Percentiles rank a stretch among this genome's conserved stretches.
These are phyloP conservation scores for Plemyria rubiginata DNA, from an alignment of 2,888 invertebrate species.

Conservation along the genomic window DNA sequence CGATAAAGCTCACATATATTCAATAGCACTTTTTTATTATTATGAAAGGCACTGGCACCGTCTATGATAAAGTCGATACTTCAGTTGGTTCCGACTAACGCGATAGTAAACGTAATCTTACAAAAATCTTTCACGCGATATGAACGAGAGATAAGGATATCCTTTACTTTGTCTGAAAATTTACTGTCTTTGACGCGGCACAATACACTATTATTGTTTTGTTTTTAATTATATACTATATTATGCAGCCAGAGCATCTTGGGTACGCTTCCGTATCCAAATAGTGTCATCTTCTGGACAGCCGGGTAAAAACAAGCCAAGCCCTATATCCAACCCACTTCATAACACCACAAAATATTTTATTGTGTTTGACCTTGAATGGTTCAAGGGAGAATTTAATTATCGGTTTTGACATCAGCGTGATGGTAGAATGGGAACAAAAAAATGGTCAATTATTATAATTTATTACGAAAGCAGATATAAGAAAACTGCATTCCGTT, in stretches of 20 bases:
- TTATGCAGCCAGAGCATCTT: too few species aligned
- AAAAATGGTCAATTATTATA: constrained; percentile 28
- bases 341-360: constrained; percentile 9
- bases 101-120: constrained; percentile 18
- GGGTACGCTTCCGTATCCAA: too few species aligned
- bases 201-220: too few species aligned
- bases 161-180: too few species aligned
- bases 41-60: constrained; percentile 18
- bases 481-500: constrained; percentile 24
- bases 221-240: too few species aligned
- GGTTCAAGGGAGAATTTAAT: constrained; percentile 19
- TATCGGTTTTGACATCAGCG: too few species aligned
- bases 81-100: constrained; percentile 26
- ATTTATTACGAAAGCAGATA: constrained; percentile 27
- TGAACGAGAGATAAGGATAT: neutral
- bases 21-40: neutral
- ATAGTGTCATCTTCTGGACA: neutral
- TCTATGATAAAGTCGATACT: constrained; percentile 21
- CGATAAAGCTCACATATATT: neutral
- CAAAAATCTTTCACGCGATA: constrained; percentile 14
- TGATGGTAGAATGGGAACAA: constrained; percentile 21
- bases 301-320: neutral
- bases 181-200: too few species aligned
- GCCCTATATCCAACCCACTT: neutral
- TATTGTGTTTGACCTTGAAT: constrained; percentile 13